Percentiles rank a stretch among this genome's conserved stretches.
These are phyloP conservation scores for Tokudaia muenninki DNA, from an alignment of 2,797 vertebrate genomes.

Conservation along the genomic window DNA sequence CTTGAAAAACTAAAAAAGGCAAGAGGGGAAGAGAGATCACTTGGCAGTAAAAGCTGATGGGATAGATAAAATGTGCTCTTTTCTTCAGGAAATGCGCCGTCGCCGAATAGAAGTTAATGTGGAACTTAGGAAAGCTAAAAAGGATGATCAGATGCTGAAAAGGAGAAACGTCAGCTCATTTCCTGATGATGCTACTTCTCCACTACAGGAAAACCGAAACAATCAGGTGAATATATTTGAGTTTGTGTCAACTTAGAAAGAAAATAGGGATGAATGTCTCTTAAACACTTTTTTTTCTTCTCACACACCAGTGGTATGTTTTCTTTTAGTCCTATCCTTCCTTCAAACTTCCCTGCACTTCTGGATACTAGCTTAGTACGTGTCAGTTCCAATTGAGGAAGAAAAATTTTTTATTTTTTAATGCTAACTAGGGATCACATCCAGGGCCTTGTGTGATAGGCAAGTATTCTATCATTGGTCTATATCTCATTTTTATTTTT, in stretches of 20 bases:
- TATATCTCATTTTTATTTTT: not conserved
- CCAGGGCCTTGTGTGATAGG: not conserved
- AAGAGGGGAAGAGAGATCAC: not conserved
- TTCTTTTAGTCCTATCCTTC: not conserved
- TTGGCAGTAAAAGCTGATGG: not conserved
- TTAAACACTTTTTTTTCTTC: not conserved
- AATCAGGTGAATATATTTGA: slow-evolving; percentile 89
- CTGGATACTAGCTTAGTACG: not conserved
- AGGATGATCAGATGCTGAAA: slow-evolving; percentile 98
- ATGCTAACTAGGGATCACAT: not conserved
- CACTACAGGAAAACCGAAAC: slow-evolving; percentile 95
- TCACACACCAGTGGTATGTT: not conserved
- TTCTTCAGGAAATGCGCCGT: slow-evolving; percentile 94
- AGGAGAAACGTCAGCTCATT: slow-evolving; percentile 94
- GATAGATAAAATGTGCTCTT: not conserved
- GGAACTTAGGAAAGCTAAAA: slow-evolving; percentile 98
- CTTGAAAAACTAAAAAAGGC: too few species aligned
- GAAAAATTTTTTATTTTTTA: not conserved
- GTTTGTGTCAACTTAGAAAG: not conserved
- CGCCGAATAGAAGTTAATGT: slow-evolving; percentile 96
- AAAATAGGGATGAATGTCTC: not conserved
- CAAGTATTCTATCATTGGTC: not conserved
- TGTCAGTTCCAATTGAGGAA: not conserved
- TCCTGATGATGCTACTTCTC: slow-evolving; percentile 95
- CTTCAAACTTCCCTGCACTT: not conserved